phyloP scores from a whole-genome alignment of 2,888 invertebrate species.

The Oegoconia quadripuncta region DNA sequence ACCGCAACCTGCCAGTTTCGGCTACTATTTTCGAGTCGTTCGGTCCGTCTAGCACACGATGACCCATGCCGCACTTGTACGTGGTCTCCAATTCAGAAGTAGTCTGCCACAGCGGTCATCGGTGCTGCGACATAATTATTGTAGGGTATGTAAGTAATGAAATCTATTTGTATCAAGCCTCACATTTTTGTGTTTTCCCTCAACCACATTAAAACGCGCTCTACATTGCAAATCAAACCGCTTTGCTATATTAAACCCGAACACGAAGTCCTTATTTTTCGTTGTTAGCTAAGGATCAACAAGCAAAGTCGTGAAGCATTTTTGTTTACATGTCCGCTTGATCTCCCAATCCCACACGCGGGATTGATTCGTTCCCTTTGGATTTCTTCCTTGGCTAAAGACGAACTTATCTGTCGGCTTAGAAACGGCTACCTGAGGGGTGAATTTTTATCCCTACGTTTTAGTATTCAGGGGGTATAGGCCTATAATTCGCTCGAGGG shows the following conservation, averaged over 20 bases:
- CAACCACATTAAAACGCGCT: no score
- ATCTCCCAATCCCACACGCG: constrained; percentile 50
- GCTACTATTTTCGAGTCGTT: no score
- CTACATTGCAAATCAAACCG: constrained; percentile 2
- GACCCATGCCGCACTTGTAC: no score
- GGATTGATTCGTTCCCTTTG: constrained; percentile 63
- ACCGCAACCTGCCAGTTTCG: no score
- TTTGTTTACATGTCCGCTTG: constrained; percentile 56
- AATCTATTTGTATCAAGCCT: no score
- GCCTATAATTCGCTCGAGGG: constrained; percentile 68
- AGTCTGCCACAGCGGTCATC: no score
- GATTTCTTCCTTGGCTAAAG: constrained; percentile 53
- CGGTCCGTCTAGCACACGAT: no score
- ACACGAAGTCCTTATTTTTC: constrained; percentile 41
- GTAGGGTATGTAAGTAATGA: no score
- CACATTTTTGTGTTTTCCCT: no score
- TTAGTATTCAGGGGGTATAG: constrained; percentile 68
- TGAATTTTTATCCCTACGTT: constrained; percentile 63
- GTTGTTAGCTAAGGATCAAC: constrained; percentile 58
- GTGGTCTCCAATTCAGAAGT: no score
- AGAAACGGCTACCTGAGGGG: constrained; percentile 63
- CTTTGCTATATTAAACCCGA: constrained; percentile 24
- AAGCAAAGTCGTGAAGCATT: constrained; percentile 43
- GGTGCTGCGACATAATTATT: no score
- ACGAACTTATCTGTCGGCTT: constrained; percentile 66